phyloP scores from a whole-genome alignment of 2,888 invertebrate species.

The Lasius platythorax region DNA sequence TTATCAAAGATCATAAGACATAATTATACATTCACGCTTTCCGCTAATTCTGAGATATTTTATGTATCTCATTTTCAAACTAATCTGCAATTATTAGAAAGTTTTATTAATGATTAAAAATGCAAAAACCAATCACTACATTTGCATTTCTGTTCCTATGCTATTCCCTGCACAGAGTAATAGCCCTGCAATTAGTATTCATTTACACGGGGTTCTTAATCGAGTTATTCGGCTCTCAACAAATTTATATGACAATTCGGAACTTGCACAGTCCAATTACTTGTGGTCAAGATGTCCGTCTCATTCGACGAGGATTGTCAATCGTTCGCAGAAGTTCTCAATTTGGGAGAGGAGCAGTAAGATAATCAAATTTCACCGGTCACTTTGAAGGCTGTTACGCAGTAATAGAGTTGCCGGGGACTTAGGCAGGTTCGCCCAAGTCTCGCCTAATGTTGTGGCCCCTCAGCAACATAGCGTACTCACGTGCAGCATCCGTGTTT shows the following conservation, averaged over 20 bases:
- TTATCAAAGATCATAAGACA: not conserved
- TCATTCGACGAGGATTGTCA: conserved; percentile 18
- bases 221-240: not conserved
- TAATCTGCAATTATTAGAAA: not conserved
- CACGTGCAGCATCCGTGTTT: conserved; percentile 10
- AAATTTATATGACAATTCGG: conserved; percentile 31
- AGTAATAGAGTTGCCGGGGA: conserved; percentile 46
- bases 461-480: not conserved
- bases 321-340: conserved; percentile 35
- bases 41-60: not conserved
- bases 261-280: conserved; percentile 2
- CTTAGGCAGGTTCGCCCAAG: conserved; percentile 30
- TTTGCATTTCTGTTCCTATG: not conserved
- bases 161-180: conserved; percentile 37
- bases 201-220: conserved; percentile 5
- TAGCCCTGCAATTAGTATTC: conserved; percentile 14
- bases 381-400: conserved; percentile 49
- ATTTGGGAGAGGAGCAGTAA: conserved; percentile 25
- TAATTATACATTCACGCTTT: not conserved
- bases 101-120: not conserved
- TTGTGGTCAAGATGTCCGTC: conserved; percentile 23
- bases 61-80: not conserved
- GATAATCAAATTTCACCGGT: conserved; percentile 50
- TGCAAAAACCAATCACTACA: not conserved
- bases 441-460: conserved; percentile 37